A percentile compares a stretch with the other conserved stretches of the same genome.
These are phyloP conservation scores for Phalanger gymnotis DNA, from an alignment of 2,797 vertebrate species.

Conservation along the genomic window DNA sequence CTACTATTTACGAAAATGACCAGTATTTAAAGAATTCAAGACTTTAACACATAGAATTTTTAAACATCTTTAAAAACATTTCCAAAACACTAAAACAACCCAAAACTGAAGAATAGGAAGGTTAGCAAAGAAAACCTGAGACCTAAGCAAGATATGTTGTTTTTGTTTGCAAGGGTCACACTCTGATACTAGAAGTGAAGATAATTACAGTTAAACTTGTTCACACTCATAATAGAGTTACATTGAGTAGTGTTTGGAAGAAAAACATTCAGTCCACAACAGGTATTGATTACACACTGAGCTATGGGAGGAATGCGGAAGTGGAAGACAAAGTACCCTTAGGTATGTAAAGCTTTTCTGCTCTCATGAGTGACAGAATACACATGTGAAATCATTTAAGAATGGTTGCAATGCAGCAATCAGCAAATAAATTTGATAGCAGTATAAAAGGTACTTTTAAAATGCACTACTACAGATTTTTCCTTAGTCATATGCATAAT, in stretches of 20 bases:
- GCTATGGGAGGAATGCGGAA: neutral
- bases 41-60: neutral
- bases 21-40: neutral
- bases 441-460: neutral
- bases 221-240: neutral
- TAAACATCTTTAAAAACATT: neutral
- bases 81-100: neutral
- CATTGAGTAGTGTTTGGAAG: neutral
- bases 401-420: neutral
- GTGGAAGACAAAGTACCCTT: neutral
- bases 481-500: neutral
- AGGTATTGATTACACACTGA: neutral
- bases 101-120: neutral
- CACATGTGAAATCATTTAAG: neutral
- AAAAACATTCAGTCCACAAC: neutral
- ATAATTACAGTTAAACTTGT: slow-evolving; percentile 1
- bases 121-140: neutral
- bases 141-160: neutral
- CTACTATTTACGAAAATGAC: neutral
- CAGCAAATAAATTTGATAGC: neutral
- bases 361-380: neutral
- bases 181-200: neutral
- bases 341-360: neutral
- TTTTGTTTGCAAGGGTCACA: neutral
- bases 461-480: neutral